Conservation (phyloP, 2,113 vertebrate genomes). For the Epinephelus fuscoguttatus region DNA sequence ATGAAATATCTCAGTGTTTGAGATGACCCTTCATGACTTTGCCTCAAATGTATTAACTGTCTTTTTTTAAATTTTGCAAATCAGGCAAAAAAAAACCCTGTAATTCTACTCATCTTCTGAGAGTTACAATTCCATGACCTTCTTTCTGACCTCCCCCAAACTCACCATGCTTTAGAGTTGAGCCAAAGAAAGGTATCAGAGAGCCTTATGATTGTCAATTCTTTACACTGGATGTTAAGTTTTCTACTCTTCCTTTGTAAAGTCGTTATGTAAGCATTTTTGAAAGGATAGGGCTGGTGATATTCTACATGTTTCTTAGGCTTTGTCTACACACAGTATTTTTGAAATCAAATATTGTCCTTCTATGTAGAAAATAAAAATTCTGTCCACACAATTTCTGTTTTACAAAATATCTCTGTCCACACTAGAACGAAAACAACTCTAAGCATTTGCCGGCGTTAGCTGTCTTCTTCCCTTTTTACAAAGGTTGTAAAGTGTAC, state of each 20-base stretch:
- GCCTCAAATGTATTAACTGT: background rate
- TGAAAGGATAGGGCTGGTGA: background rate
- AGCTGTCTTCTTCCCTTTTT: no score
- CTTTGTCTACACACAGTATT: no score
- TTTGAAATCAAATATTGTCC: no score
- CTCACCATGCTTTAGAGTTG: background rate
- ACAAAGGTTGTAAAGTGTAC: no score
- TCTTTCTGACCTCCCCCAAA: background rate
- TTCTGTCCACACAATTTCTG: no score
- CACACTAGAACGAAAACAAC: no score
- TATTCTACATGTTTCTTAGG: background rate
- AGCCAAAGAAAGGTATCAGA: background rate
- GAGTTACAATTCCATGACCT: background rate
- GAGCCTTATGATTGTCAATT: background rate
- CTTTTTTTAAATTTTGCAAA: constrained; percentile 12
- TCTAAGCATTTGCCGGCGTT: no score
- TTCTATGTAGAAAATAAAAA: no score
- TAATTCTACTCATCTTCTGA: background rate
- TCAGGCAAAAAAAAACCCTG: background rate
- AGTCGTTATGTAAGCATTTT: background rate
- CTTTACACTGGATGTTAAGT: background rate
- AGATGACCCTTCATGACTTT: constrained; percentile 25
- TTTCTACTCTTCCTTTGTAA: constrained; percentile 5
- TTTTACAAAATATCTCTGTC: no score
- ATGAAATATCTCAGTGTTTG: constrained; percentile 9